phyloP scores from a whole-genome alignment of 2,113 vertebrate genomes.

The Rhinogobius similis region DNA sequence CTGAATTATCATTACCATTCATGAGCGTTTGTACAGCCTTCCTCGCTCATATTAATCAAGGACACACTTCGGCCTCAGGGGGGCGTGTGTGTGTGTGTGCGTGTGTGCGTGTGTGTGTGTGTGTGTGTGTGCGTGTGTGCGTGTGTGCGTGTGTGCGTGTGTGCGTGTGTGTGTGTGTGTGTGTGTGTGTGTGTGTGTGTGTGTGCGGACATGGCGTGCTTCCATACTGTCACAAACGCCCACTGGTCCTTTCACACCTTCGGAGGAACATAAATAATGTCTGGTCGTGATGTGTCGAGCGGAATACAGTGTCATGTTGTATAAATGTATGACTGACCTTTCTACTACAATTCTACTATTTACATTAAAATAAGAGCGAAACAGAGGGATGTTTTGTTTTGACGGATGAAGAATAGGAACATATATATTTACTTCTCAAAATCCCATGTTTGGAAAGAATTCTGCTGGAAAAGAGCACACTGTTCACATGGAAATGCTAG shows the following conservation, averaged over 20 bases:
- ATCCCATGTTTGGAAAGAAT: too few species aligned
- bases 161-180: conserved; percentile 11
- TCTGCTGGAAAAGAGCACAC: too few species aligned
- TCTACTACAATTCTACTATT: too few species aligned
- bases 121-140: conserved; percentile 20
- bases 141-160: conserved; percentile 14
- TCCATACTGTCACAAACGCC: conserved; percentile 28
- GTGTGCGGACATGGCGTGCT: conserved; percentile 14
- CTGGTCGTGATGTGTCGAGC: conserved; percentile 27
- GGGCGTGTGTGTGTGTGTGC: conserved; percentile 19
- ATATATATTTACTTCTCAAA: too few species aligned
- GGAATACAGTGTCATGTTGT: too few species aligned
- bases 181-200: conserved; percentile 18
- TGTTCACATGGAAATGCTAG: too few species aligned
- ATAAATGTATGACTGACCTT: too few species aligned
- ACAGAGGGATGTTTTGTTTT: too few species aligned
- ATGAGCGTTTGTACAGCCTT: not conserved
- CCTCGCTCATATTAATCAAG: not conserved
- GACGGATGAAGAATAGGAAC: too few species aligned
- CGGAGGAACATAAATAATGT: conserved; percentile 17
- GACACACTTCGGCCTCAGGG: conserved; percentile 17
- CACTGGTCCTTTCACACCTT: conserved; percentile 38
- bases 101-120: conserved; percentile 16
- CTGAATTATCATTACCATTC: not conserved
- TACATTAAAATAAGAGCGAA: too few species aligned